phyloP scores from a whole-genome alignment of 2,797 vertebrate species.

The Cossypha niveicapilla region DNA sequence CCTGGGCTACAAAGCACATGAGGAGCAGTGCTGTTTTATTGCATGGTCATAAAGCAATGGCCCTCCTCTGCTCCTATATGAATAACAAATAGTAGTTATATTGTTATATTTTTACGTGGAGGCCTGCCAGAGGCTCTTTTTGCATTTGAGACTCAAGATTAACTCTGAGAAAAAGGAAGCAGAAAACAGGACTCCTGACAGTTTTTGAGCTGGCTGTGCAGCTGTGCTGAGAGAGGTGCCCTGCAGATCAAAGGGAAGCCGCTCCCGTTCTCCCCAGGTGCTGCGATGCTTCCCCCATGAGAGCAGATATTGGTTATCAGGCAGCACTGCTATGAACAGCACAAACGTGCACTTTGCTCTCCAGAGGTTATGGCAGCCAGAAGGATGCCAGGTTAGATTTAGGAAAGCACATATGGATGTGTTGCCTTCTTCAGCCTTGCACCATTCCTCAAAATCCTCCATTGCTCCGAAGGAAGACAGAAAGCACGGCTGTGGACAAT shows the following conservation, averaged over 20 bases:
- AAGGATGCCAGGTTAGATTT: constrained; percentile 31
- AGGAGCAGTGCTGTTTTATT: not conserved
- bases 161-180: not conserved
- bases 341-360: constrained; percentile 32
- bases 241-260: not conserved
- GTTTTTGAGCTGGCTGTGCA: not conserved
- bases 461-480: not conserved
- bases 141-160: not conserved
- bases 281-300: accelerated
- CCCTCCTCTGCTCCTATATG: not conserved
- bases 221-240: not conserved
- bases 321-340: not conserved
- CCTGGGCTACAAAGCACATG: not conserved
- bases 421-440: not conserved
- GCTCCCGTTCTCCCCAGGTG: not conserved
- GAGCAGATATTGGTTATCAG: not conserved
- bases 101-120: not conserved
- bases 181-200: not conserved
- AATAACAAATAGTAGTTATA: not conserved
- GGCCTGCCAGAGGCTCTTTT: not conserved
- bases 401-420: not conserved
- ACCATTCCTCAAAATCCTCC: not conserved
- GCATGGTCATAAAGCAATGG: not conserved
- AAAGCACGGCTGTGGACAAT: not conserved
- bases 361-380: not conserved